phyloP scores from a whole-genome alignment of 2,888 invertebrate species.

The Cephus rjabovi region DNA sequence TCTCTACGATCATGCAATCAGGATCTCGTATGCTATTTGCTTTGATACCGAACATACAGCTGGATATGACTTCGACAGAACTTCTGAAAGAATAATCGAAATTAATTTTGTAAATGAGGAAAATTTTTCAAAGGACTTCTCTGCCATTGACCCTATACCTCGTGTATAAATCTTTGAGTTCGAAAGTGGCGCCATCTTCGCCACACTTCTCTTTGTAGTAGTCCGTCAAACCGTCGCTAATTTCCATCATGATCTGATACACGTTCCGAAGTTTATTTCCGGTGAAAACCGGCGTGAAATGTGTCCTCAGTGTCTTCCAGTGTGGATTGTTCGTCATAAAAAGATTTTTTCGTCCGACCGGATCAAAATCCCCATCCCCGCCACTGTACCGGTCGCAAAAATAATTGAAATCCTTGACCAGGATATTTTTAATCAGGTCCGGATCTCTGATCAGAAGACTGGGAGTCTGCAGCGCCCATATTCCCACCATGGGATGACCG shows the following conservation, averaged over 20 bases:
- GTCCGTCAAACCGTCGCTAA: constrained; percentile 9
- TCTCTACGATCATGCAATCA: neutral
- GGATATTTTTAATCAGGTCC: constrained; percentile 24
- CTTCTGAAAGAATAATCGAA: neutral
- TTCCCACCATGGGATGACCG: constrained; percentile 15
- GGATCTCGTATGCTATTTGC: neutral
- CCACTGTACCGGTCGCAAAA: constrained; percentile 26
- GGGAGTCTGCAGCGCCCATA: constrained; percentile 26
- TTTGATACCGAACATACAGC: neutral
- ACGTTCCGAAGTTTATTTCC: constrained; percentile 25
- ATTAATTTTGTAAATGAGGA: neutral
- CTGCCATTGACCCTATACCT: neutral
- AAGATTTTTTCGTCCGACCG: constrained; percentile 26
- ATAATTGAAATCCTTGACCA: constrained; percentile 29
- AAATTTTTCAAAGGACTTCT: neutral
- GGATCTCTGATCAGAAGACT: constrained; percentile 27
- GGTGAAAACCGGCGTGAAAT: constrained; percentile 30
- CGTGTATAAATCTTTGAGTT: neutral
- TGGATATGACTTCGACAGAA: neutral
- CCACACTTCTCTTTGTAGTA: constrained; percentile 17
- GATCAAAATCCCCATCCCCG: constrained; percentile 27
- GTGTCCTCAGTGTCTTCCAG: constrained; percentile 26
- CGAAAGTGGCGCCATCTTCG: constrained; percentile 20
- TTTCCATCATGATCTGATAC: constrained; percentile 18
- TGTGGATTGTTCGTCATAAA: constrained; percentile 31